Conservation (phyloP, 64 coral and sea anemone genomes). For the Stichodactyla helianthus region DNA sequence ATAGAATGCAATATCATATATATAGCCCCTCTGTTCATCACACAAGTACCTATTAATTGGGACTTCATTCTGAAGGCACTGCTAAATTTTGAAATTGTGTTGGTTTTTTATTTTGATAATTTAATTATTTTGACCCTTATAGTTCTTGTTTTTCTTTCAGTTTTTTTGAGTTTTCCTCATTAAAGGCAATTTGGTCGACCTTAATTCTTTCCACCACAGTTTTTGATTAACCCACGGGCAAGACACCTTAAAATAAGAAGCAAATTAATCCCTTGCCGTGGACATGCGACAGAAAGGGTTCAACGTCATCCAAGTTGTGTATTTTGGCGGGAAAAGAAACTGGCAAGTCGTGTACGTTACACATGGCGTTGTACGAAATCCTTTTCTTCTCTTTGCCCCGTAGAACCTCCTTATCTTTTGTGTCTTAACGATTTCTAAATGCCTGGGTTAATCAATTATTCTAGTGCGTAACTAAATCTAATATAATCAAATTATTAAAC, state of each 20-base stretch:
- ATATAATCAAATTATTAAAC: constrained; percentile 10
- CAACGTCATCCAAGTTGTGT: background rate
- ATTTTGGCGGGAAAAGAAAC: background rate
- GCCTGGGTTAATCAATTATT: background rate
- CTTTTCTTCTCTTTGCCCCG: background rate
- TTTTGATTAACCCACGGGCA: background rate
- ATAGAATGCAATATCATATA: background rate
- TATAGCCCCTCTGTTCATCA: no score
- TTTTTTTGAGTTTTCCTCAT: background rate
- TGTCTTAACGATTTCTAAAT: background rate
- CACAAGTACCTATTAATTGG: no score
- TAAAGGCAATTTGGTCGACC: background rate
- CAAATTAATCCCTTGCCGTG: background rate
- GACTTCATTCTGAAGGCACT: no score
- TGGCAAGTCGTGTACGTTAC: background rate
- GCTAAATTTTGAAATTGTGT: background rate
- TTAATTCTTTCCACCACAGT: background rate
- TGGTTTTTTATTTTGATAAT: background rate
- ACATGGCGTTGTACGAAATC: background rate
- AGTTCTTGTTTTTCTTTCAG: background rate
- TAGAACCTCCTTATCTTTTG: background rate
- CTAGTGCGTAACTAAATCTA: background rate
- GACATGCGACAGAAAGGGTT: background rate
- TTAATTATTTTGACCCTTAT: constrained; percentile 1
- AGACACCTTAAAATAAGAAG: background rate